Base-by-base conservation (phyloP, 2,113 vertebrate genomes). In the Choloepus hoffmanni region DNA sequence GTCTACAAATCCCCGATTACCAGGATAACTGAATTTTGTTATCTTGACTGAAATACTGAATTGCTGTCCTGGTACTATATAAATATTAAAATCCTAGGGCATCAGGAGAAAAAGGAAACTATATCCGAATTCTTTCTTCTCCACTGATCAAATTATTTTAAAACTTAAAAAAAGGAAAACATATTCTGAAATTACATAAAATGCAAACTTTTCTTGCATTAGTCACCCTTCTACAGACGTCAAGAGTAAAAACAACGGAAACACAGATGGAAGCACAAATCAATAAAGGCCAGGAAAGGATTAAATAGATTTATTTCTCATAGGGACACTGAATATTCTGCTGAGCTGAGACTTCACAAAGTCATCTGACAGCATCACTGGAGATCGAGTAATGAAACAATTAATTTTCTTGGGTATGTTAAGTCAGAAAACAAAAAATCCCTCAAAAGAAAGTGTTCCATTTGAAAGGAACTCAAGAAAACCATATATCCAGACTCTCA, bases 341-440 rank as follows among this genome's bases (percentile, higher is more conserved):
- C 45, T 77, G 43, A 65, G 33, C 6, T n/a, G 53, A 81, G 50
- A 60, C 55, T 92, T 90, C 36, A 86, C n/a, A 40, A 60, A 95
- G 30, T 77, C 16, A n/a, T 48, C 21, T 58, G 60, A 58, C 45
- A 11, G n/a, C 13, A 82, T 16, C 33, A 48, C n/a, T 79, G n/a
- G 62, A 74, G 55, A 74, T 0, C 13, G 33, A 30, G 36, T 58
- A 83, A 85, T 55, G 53, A 84, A 91, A 78, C 24, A 60, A 28
- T 62, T 40, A 81, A 85, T 95, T 76, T 58, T 78, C 9, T 9
- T 60, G 7, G 19, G 26, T 70, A 36, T 33, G 36, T 53, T 53
- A 79, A 79, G 28, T 62, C 63, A 79, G 74, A 89, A 84, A 93
- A 67, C 19, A 94, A 94, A 45, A 89, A 92, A 60, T 48, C 33